Evolutionary conservation across 2,888 invertebrate species (phyloP).

Genomic region (Lottia gigantea): DNA sequence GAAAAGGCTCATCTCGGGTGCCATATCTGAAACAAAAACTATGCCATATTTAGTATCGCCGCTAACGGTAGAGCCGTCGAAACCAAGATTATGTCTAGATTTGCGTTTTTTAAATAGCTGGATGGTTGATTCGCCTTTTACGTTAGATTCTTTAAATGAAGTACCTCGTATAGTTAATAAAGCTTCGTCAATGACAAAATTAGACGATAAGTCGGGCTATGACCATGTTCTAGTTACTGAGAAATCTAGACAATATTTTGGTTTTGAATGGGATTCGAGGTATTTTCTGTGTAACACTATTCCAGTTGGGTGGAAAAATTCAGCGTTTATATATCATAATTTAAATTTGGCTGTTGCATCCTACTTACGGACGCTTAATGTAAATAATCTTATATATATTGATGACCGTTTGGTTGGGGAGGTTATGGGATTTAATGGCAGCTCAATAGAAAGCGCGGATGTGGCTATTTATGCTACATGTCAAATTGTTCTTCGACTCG

Average conservation of each 20-base stretch:
- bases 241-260: not conserved
- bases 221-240: not conserved
- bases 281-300: not conserved
- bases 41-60: not conserved
- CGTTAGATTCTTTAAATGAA: not conserved
- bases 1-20: not conserved
- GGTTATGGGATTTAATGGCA: too few relatives aligned
- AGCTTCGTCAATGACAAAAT: not conserved
- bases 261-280: not conserved
- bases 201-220: not conserved
- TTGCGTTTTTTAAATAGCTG: constrained; percentile 1
- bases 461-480: not conserved
- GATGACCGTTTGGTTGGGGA: not conserved
- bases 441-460: too few relatives aligned
- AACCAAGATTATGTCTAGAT: not conserved
- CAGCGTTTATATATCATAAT: not conserved
- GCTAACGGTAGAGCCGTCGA: not conserved
- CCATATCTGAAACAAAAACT: too few relatives aligned
- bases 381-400: not conserved
- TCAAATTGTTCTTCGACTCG: not conserved
- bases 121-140: not conserved
- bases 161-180: not conserved
- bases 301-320: not conserved
- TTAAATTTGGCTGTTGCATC: not conserved
- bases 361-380: not conserved